Conservation (phyloP, 2,113 vertebrate genomes). For the Muscicapa adusta region DNA sequence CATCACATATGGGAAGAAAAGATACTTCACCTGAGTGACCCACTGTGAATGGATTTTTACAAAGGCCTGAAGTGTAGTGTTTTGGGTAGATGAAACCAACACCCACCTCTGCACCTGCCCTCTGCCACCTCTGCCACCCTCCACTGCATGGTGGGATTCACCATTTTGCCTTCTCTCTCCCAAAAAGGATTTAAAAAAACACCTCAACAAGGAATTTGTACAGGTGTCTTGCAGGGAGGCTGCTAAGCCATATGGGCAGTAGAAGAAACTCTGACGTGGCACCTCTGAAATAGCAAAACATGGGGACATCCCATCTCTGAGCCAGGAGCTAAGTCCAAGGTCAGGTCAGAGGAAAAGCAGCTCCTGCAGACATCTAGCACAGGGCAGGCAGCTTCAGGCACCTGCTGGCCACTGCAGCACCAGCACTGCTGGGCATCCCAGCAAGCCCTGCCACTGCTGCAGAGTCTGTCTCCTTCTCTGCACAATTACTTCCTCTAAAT, state of each 20-base stretch:
- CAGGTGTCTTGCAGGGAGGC: neutral
- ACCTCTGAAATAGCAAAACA: fast-evolving
- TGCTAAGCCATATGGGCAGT: fast-evolving
- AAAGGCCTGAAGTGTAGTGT: fast-evolving
- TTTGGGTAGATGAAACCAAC: neutral
- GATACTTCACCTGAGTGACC: neutral
- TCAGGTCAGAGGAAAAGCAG: neutral
- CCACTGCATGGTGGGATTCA: neutral
- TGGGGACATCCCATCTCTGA: neutral
- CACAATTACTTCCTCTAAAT: neutral
- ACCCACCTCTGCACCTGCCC: neutral
- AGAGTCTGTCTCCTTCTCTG: neutral
- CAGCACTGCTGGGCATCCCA: neutral
- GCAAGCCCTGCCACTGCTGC: neutral
- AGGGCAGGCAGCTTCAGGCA: neutral
- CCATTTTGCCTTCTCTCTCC: neutral
- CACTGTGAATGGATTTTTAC: neutral
- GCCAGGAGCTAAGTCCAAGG: neutral
- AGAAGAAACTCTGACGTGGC: neutral
- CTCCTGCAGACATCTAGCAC: neutral
- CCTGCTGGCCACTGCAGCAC: neutral
- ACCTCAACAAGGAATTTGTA: neutral
- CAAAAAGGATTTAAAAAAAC: neutral
- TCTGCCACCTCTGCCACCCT: neutral
- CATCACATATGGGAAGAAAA: neutral